A percentile compares a stretch with the other conserved stretches of the same genome.
Evolutionary conservation across 2,888 invertebrate genomes (phyloP).

Genomic region (Hylaea fasciaria): DNA sequence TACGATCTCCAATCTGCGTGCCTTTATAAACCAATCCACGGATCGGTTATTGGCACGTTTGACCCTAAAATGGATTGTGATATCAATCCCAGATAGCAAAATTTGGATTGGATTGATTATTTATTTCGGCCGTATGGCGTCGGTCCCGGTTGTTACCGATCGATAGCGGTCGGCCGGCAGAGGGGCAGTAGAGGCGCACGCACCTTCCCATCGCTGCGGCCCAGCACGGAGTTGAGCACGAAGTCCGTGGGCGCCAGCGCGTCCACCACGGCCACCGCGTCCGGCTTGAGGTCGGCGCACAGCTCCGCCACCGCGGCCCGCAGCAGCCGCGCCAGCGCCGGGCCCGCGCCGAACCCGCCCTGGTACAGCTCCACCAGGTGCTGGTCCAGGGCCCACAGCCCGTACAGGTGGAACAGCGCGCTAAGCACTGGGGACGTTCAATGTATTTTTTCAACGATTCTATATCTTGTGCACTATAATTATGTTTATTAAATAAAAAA

Average conservation of each 20-base stretch:
- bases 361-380: constrained; percentile 90
- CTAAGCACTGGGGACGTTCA: constrained; percentile 69
- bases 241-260: constrained; percentile 96
- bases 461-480: too few species aligned
- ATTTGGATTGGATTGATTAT: too few species aligned
- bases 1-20: too few species aligned
- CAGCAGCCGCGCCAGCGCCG: constrained; percentile 85
- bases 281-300: constrained; percentile 89
- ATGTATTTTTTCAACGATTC: too few species aligned
- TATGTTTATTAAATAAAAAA: too few species aligned
- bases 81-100: too few species aligned
- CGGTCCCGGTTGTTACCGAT: too few species aligned
- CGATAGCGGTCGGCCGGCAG: too few species aligned
- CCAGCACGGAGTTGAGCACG: constrained; percentile 94
- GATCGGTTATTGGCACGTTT: too few species aligned
- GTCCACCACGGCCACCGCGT: constrained; percentile 92
- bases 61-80: too few species aligned
- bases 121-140: too few species aligned
- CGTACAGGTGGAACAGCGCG: constrained; percentile 70
- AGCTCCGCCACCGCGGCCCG: constrained; percentile 88
- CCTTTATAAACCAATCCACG: too few species aligned
- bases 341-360: constrained; percentile 85
- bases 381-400: constrained; percentile 85
- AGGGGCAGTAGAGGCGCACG: constrained; percentile 47
- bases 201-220: constrained; percentile 93